Percentiles rank a stretch among this genome's conserved stretches.
These are phyloP conservation scores for Eupeodes latifasciatus DNA, from an alignment of 2,888 invertebrate species.

Conservation along the genomic window DNA sequence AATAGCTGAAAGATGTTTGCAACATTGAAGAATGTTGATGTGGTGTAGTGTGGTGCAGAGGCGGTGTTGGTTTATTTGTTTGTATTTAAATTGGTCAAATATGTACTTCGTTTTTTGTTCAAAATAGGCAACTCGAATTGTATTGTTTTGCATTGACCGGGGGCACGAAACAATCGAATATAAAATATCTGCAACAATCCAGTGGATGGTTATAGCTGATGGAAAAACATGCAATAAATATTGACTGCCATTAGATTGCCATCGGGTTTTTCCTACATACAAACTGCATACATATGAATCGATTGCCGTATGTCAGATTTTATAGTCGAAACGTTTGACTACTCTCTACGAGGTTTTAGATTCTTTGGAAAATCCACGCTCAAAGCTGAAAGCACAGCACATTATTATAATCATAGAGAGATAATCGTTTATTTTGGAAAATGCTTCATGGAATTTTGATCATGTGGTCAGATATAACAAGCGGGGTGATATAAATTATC, in stretches of 20 bases:
- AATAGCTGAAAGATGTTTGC: neutral
- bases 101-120: neutral
- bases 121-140: constrained; percentile 18
- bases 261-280: constrained; percentile 21
- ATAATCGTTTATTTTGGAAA: constrained; percentile 59
- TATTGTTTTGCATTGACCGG: constrained; percentile 44
- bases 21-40: neutral
- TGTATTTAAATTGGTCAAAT: neutral
- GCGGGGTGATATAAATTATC: constrained; percentile 61
- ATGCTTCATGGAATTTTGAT: constrained; percentile 46
- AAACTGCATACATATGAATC: neutral
- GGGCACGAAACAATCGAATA: constrained; percentile 49
- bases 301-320: constrained; percentile 53
- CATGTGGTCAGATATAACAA: constrained; percentile 55
- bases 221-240: constrained; percentile 63
- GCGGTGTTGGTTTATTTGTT: neutral
- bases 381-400: neutral
- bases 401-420: constrained; percentile 27
- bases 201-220: constrained; percentile 11
- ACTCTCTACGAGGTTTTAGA: constrained; percentile 13
- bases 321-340: constrained; percentile 14
- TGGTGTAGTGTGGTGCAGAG: neutral
- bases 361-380: constrained; percentile 36
- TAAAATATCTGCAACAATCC: neutral
- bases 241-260: constrained; percentile 66